Evolutionary conservation across 2,113 vertebrate species (phyloP), one percentile per base, ranked within the genome.

Genomic region (Solenodon paradoxus): DNA sequence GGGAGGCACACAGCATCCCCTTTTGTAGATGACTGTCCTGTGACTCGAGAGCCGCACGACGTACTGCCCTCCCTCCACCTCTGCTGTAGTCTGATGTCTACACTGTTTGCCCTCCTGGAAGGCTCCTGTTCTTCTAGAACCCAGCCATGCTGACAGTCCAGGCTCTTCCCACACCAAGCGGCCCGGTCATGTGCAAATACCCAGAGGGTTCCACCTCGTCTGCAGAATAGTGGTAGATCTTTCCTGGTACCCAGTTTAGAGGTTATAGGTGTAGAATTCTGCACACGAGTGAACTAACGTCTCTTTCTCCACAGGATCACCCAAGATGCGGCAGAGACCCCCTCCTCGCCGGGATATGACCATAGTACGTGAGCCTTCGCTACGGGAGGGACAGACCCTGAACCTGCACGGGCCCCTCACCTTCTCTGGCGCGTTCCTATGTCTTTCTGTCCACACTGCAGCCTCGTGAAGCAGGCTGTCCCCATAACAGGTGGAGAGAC

Each of bases 261-360:
- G 16, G 32, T 22, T 3, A 10, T 59, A 45, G 55, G 22, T 51
- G 51, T 38, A 16, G 9, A 24, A 9, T 59, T 72, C 59, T 92
- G 49, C 87, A 55, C 26, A 2, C 66, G 26, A 96, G 15, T 86
- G 61, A 55, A 77, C 69, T 40, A n/a, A 94, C 83, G 16, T 96
- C 95, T 97, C 0, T 98, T 97, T 97, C 61, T 96, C 92, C 59
- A 30, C 97, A 99, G 99, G 99, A 97, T 98, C 99, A 3, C 98
- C 98, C 71, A 99, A 99, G 97, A 98, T 98, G 94, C 99, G 99
- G 97, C 99, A 99, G 97, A 99, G 99, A 97, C 99, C 99, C 16
- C 99, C 99, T 96, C 99, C 99, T 93, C 99, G 99, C 74, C 98
- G 99, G 96, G 99, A 99, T 97, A 99, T 99, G 90, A 99, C 99